Percentiles rank a stretch among this genome's conserved stretches.
These are phyloP conservation scores for Streptopelia turtur DNA, from an alignment of 2,797 vertebrate species.

Conservation along the genomic window DNA sequence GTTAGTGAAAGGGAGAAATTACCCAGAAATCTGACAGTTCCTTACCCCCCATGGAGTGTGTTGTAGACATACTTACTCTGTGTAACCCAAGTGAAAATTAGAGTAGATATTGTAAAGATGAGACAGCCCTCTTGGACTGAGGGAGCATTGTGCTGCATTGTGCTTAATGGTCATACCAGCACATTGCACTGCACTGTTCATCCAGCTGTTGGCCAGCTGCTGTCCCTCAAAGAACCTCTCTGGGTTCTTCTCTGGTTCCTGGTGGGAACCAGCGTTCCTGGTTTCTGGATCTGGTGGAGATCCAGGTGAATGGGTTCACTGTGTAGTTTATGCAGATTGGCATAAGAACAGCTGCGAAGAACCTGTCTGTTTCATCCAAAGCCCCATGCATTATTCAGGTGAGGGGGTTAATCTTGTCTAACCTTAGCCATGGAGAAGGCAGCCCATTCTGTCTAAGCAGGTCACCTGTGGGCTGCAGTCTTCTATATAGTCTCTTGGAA, in stretches of 20 bases:
- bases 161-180: not conserved
- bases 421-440: not conserved
- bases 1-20: not conserved
- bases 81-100: not conserved
- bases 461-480: not conserved
- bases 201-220: accelerated
- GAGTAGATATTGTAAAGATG: not conserved
- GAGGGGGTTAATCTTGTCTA: not conserved
- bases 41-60: not conserved
- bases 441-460: not conserved
- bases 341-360: not conserved
- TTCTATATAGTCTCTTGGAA: not conserved
- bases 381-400: not conserved
- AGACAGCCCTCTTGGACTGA: not conserved
- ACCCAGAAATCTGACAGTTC: not conserved
- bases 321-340: not conserved
- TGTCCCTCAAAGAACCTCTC: not conserved
- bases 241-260: not conserved
- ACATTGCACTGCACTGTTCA: not conserved
- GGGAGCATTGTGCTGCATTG: not conserved
- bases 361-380: not conserved
- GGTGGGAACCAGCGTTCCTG: too few relatives aligned
- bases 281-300: not conserved
- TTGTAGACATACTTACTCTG: not conserved
- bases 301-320: not conserved